Evolutionary conservation across 2,888 invertebrate species (phyloP), one percentile per base, ranked within the genome.

Genomic region (Chaitophorus viminalis): DNA sequence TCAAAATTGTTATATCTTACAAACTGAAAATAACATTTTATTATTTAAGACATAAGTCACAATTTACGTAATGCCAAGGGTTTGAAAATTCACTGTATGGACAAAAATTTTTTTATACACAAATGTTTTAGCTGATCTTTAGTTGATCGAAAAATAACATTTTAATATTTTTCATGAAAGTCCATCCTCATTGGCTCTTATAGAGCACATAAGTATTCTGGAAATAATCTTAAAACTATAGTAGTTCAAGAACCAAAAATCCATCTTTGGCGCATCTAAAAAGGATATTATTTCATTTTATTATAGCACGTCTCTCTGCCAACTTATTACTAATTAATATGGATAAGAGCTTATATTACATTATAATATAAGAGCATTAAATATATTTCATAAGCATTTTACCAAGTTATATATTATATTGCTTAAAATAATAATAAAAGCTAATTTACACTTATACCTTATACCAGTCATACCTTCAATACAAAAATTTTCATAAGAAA

Each of bases 221-320:
- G 8, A 78, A 78, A 29, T 36, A 29, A 83, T 83, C 39, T 25
- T 65, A 39, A 39, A 60, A 60, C 8, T 74, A 83, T 39, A 75
- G 65, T 31, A 5, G 29, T 31, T 75, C 0, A 9, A 39, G 46
- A 84, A 65, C 60, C 60, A 84, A 84, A 84, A 76, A 84, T 65
- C 75, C 76, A 65, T 84, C 75, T 60, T 46, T 39, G 5, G 21
- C 29, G 29, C 39, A 75, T 83, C 33, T 60, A 25, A 60, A 65
- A 39, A 75, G 0, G 75, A 75, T 83, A 83, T 75, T 75, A 83
- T 75, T 75, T 83, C 29, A 29, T 83, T 84, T 84, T 65, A 84
- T 84, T 76, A 75, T 60, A 18, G 33, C 17, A 68, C 25, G 72
- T 29, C 6, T 29, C 21, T 29, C 17, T 11, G 5, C 54, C n/a